A percentile compares a stretch with the other conserved stretches of the same genome.
phyloP scores from a whole-genome alignment of 2,888 invertebrate species.

The Tuberolachnus salignus region DNA sequence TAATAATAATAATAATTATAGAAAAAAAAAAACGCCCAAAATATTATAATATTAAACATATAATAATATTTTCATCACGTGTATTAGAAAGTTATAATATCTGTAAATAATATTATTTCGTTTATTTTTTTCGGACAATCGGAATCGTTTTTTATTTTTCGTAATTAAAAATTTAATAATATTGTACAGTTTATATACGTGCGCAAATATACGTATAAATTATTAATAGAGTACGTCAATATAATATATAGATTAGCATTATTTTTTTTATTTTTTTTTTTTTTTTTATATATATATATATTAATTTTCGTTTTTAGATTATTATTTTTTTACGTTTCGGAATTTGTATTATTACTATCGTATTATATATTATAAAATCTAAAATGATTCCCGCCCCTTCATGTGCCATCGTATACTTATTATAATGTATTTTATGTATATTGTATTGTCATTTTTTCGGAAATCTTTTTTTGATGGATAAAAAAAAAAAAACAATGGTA shows the following conservation, averaged over 20 bases:
- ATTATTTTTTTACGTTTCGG: constrained; percentile 13
- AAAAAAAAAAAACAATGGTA: too few species aligned
- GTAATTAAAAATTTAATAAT: background rate
- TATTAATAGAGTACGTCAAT: too few species aligned
- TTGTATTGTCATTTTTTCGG: too few species aligned
- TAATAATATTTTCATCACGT: background rate
- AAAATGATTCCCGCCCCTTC: constrained; percentile 48
- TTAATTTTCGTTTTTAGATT: background rate
- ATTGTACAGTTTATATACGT: too few species aligned
- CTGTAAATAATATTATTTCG: constrained; percentile 35
- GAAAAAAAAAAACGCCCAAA: background rate
- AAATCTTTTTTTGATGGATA: too few species aligned
- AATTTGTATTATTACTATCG: too few species aligned
- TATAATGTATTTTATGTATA: too few species aligned
- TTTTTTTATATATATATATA: too few species aligned
- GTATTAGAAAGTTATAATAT: too few species aligned
- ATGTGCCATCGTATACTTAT: constrained; percentile 33
- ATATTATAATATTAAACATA: background rate
- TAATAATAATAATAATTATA: too few species aligned
- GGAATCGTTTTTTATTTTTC: constrained; percentile 11
- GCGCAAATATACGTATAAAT: too few species aligned
- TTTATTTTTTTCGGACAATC: constrained; percentile 45
- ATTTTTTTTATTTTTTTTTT: too few species aligned
- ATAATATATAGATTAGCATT: background rate
- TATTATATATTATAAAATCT: constrained; percentile 34